Evolutionary conservation across 2,888 invertebrate genomes (phyloP).

Genomic region (Hedychridium roseum): DNA sequence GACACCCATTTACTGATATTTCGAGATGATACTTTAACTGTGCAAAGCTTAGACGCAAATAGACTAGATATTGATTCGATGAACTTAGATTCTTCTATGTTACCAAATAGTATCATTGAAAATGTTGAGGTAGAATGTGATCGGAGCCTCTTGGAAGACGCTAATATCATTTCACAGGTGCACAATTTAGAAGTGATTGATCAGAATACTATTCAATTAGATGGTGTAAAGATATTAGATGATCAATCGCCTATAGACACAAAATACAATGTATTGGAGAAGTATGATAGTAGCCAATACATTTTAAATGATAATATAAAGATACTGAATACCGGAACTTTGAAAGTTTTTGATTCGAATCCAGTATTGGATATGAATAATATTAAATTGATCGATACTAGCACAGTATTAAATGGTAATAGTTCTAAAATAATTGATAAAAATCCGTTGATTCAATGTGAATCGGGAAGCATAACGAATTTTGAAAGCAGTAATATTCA

Average conservation of each 20-base stretch:
- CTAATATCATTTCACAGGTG: constrained; percentile 54
- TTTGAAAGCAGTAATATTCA: constrained; percentile 20
- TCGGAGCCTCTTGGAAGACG: constrained; percentile 48
- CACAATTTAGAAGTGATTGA: constrained; percentile 53
- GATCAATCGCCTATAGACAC: constrained; percentile 45
- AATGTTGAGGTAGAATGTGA: constrained; percentile 51
- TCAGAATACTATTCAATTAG: constrained; percentile 45
- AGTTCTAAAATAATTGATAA: constrained; percentile 42
- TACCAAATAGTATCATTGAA: constrained; percentile 49
- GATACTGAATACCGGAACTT: constrained; percentile 43
- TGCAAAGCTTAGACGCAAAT: constrained; percentile 49
- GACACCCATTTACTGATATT: constrained; percentile 56
- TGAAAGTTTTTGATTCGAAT: constrained; percentile 50
- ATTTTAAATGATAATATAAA: constrained; percentile 51
- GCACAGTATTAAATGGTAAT: constrained; percentile 33
- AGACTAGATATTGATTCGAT: constrained; percentile 53
- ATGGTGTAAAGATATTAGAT: constrained; percentile 48
- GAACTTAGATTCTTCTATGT: constrained; percentile 52
- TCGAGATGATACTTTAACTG: constrained; percentile 54
- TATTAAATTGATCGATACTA: constrained; percentile 47
- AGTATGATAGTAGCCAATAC: constrained; percentile 47
- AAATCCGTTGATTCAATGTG: constrained; percentile 32
- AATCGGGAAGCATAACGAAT: constrained; percentile 28
- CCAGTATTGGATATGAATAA: constrained; percentile 48
- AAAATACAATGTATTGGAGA: constrained; percentile 47